Conservation (phyloP, 2,113 vertebrate genomes). For the Salminus brasiliensis region DNA sequence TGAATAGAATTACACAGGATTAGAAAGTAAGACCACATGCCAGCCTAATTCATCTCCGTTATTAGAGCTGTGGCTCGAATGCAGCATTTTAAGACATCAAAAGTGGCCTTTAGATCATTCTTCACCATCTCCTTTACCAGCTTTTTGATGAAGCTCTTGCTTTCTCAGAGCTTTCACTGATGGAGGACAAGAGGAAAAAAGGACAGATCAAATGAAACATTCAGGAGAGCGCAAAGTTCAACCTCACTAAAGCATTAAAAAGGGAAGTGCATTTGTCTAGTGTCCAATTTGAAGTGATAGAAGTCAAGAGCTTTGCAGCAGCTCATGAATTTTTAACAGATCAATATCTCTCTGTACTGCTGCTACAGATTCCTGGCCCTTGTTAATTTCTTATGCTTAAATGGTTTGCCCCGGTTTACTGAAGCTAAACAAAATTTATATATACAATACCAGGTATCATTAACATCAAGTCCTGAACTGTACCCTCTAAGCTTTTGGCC, state of each 20-base stretch:
- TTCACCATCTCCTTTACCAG: neutral
- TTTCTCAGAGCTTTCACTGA: neutral
- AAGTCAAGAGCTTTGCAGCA: slow-evolving; percentile 46
- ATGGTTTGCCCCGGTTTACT: slow-evolving; percentile 39
- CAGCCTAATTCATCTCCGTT: neutral
- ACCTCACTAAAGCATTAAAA: slow-evolving; percentile 52
- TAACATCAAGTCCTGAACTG: neutral
- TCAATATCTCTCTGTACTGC: slow-evolving; percentile 52
- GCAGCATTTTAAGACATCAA: neutral
- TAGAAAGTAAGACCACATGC: neutral
- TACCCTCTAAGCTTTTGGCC: neutral
- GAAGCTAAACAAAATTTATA: slow-evolving; percentile 11
- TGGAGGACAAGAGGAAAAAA: neutral
- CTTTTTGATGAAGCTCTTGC: neutral
- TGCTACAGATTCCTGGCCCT: slow-evolving; percentile 34
- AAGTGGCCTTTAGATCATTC: neutral
- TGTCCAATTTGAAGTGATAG: slow-evolving; percentile 55
- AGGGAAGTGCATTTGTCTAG: slow-evolving; percentile 55
- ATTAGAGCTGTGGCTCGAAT: neutral
- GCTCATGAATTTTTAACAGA: slow-evolving; percentile 57
- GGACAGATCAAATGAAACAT: slow-evolving; percentile 40
- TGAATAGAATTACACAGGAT: neutral
- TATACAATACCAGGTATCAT: slow-evolving; percentile 1
- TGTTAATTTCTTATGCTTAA: slow-evolving; percentile 42
- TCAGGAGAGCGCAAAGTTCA: slow-evolving; percentile 43